These are phyloP conservation scores for Otocyon megalotis DNA, from an alignment of 2,113 vertebrate genomes.

Conservation along the genomic window DNA sequence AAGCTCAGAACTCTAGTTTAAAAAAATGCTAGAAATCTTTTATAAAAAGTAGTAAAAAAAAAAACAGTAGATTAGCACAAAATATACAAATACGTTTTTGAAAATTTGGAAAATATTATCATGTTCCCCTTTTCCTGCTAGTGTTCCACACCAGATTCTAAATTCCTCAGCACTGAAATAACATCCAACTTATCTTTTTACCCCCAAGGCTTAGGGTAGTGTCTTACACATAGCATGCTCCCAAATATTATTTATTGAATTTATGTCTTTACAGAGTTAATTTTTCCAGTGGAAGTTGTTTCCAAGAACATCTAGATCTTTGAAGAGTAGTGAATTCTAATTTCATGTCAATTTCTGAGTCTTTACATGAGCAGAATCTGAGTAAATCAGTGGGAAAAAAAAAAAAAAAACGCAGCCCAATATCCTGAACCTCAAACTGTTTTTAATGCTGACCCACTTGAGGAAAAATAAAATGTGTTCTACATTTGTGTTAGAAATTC, in stretches of 20 bases:
- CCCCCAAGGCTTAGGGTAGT: neutral
- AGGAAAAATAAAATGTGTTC: neutral
- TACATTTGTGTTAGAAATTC: neutral
- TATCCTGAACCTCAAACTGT: neutral
- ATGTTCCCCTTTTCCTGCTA: neutral
- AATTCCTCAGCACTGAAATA: neutral
- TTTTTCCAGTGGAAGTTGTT: neutral
- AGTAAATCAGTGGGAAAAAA: neutral
- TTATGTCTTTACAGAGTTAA: neutral
- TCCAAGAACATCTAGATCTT: neutral
- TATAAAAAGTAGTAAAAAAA: neutral
- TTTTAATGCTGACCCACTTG: neutral
- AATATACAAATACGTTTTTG: neutral
- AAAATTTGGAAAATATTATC: slow-evolving; percentile 14
- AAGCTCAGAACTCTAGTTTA: neutral
- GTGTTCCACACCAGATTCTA: neutral
- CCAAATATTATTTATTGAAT: slow-evolving; percentile 33
- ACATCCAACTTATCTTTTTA: neutral
- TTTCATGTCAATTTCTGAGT: neutral
- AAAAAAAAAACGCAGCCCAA: neutral
- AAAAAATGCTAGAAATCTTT: slow-evolving; percentile 11
- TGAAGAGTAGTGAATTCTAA: neutral
- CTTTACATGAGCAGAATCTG: neutral
- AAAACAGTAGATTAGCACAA: neutral
- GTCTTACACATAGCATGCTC: neutral